Evolutionary conservation across 2,888 invertebrate species (phyloP).

Genomic region (Hylaea fasciaria): DNA sequence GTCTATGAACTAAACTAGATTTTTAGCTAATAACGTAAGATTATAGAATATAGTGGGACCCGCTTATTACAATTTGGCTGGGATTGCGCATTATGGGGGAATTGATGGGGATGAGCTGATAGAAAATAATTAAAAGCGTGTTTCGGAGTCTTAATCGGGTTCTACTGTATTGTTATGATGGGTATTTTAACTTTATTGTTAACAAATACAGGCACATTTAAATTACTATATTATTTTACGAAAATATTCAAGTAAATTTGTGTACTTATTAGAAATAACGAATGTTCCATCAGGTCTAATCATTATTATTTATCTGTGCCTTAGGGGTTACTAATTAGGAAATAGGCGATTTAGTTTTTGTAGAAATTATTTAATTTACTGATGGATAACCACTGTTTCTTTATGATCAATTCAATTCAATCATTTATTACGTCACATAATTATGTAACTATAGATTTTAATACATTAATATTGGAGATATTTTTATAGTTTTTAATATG

Average conservation of each 20-base stretch:
- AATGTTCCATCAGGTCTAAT: constrained; percentile 1
- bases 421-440: too few species aligned
- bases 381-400: constrained; percentile 21
- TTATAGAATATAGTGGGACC: neutral
- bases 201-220: too few species aligned
- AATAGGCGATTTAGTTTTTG: constrained; percentile 17
- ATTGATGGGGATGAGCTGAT: neutral
- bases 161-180: neutral
- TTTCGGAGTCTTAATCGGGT: neutral
- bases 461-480: too few species aligned
- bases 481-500: too few species aligned
- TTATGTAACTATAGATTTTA: too few species aligned
- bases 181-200: too few species aligned
- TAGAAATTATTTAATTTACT: constrained; percentile 27
- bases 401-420: neutral
- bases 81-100: neutral
- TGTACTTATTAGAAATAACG: constrained; percentile 5
- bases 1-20: neutral
- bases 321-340: constrained; percentile 23
- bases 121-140: neutral
- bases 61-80: neutral
- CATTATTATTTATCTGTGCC: constrained; percentile 26
- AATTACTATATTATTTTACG: too few species aligned
- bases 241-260: neutral
- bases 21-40: neutral